Percentiles rank a stretch among this genome's conserved stretches.
Evolutionary conservation across 2,888 invertebrate genomes (phyloP).

Genomic region (Rutpela maculata): DNA sequence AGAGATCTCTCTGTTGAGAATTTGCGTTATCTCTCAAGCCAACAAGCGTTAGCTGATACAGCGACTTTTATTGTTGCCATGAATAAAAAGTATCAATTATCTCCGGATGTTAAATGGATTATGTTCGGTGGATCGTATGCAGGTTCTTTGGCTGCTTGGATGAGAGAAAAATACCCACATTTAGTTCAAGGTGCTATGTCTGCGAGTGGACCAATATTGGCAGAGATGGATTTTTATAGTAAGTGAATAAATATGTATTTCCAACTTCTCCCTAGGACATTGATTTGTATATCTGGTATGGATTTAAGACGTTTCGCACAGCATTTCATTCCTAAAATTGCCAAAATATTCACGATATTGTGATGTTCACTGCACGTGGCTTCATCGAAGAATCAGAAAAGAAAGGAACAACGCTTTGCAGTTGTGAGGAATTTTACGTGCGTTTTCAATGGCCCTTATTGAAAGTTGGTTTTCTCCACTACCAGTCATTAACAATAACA

Average conservation of each 20-base stretch:
- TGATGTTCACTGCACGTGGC: too few relatives aligned
- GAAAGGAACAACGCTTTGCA: too few relatives aligned
- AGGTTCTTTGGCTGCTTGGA: conserved; percentile 79
- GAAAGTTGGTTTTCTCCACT: too few relatives aligned
- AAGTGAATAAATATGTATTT: neutral
- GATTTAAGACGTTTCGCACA: too few relatives aligned
- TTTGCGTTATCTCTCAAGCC: conserved; percentile 70
- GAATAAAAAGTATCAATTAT: conserved; percentile 44
- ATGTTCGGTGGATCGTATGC: conserved; percentile 79
- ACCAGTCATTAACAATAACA: too few relatives aligned
- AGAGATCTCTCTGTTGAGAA: conserved; percentile 81
- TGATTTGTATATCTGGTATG: neutral
- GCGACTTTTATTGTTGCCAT: conserved; percentile 70
- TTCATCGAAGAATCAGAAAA: too few relatives aligned
- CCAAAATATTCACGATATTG: too few relatives aligned
- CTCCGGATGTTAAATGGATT: conserved; percentile 58
- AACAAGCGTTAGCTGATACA: conserved; percentile 73
- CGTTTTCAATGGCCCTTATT: too few relatives aligned
- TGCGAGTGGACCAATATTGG: conserved; percentile 78
- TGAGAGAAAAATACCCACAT: conserved; percentile 78
- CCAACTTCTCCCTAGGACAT: neutral
- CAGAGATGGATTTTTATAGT: conserved; percentile 74
- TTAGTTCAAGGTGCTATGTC: conserved; percentile 77
- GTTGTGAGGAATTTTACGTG: too few relatives aligned
- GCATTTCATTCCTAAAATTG: too few relatives aligned